Evolutionary conservation across 92 coral and sea anemone genomes (phyloP), one percentile per base, ranked within the genome.

Genomic region (Nematostella vectensis): DNA sequence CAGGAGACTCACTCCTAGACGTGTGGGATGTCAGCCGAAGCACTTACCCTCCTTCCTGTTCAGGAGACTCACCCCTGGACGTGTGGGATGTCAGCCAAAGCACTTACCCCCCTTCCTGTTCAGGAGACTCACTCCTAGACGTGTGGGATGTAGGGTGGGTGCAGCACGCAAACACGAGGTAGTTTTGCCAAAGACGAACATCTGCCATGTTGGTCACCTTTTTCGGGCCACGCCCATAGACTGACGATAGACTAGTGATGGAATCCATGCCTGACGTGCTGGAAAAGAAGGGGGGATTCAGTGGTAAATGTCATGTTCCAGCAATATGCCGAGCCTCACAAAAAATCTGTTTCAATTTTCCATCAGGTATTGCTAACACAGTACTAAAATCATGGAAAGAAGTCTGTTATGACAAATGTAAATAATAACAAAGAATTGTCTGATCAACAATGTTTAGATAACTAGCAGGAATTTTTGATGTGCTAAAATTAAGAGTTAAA

Each of bases 191-290:
- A 51, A 93, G 54, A 50, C 87, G 77, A 3, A 93, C 65, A 38
- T 93, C 93, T 49, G 62, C 78, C 71, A 78, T 25, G 63, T 86
- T 93, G 54, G 89, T 57, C n/a, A 80, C 67, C 68, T 93, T 93
- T 80, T 93, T 93, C 27, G 99, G 83, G 11, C 96, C 94, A 29
- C 99, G 88, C 67, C 81, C 78, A 61, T 93, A 82, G 54, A 93
- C 86, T 10, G 99, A 79, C 28, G 96, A 88, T 50, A 93, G 78
- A 56, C 95, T 93, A 11, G 99, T 78, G 54, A 93, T 81, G 19
- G 99, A 93, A 67, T 93, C 99, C 88, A 93, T 93, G 3, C 99
- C 99, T 20, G 99, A 93, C 1, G 93, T 83, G 36, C 99, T 93
- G 59, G 13, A 63, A 54, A n/a, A 11, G 17, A 58, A 20, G n/a